Base-by-base conservation (phyloP, 2,888 invertebrate species). In the Nomada goodeniana region DNA sequence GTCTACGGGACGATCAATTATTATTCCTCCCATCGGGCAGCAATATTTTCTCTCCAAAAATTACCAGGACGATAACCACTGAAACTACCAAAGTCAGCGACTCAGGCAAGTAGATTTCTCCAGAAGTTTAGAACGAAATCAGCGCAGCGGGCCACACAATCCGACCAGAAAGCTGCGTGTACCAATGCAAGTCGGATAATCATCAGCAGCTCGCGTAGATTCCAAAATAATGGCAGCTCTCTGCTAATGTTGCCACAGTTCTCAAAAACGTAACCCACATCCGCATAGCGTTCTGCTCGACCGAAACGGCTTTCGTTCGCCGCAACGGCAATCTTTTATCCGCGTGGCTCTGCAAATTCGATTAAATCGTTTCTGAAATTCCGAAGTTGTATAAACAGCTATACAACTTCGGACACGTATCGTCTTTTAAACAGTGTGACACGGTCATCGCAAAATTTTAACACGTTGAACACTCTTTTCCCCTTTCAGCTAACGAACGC, bases 121-220 rank as follows among this genome's bases (percentile, higher is more conserved):
- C 18, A n/a, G 20, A 3, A 29, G 53, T 42, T 13, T 9, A 5
- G 13, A 52, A 52, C 23, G 50, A 20, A 36, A 73, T 64, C 57
- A 42, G 44, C n/a, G 36, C 71, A 64, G 20, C 50, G 69, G 44
- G 26, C 57, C 47, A 13, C 29, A 55, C 47, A 67, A 68, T 60
- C 47, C 65, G 53, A 64, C 57, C 36, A 44, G 18, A 76, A 52
- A 23, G 15, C 26, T 55, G 47, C 67, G 64, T 68, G 73, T 47
- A 67, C 59, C 73, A 73, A 55, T 29, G 60, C 55, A 71, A 77
- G 69, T 73, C 73, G 65, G 78, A 78, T 81, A 69, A 72, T 42
- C 53, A 64, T 59, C 59, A 68, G 29, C 47, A 61, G 50, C 42
- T 53, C 57, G 44, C 57, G 47, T 42, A 60, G 64, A 69, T 69